Conservation (phyloP, 2,797 vertebrate species). For the Syngnathus acus region DNA sequence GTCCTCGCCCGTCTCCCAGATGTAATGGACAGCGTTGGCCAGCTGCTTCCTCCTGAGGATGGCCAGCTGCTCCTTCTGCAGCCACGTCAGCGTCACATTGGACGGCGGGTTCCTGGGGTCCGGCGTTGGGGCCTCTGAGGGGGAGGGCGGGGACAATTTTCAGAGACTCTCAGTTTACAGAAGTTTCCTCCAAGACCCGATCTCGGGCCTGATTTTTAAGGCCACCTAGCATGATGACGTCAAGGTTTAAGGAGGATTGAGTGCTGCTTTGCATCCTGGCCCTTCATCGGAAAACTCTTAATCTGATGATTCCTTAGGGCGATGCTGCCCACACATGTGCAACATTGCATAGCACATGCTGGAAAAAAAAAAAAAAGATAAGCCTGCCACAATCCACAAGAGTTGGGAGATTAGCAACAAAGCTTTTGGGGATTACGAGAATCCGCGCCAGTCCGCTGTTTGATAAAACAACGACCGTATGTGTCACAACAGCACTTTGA, state of each 20-base stretch:
- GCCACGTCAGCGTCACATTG: conserved; percentile 57
- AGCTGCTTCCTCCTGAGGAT: conserved; percentile 52
- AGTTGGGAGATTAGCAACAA: conserved; percentile 53
- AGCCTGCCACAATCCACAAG: conserved; percentile 31
- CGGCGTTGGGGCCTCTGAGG: conserved; percentile 58
- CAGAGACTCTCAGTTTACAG: no score
- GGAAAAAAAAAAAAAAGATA: conserved; percentile 33
- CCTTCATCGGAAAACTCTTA: background rate
- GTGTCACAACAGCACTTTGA: background rate
- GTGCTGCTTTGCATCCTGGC: background rate
- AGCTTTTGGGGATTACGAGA: conserved; percentile 46
- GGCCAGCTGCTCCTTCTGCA: conserved; percentile 60
- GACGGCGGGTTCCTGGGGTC: conserved; percentile 43
- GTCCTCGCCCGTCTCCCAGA: conserved; percentile 83
- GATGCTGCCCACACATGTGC: background rate
- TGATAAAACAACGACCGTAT: background rate
- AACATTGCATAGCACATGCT: conserved; percentile 24
- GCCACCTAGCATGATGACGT: background rate
- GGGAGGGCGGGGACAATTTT: background rate
- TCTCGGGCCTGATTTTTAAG: background rate
- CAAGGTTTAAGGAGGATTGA: background rate
- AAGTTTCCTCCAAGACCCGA: background rate
- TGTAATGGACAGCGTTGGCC: conserved; percentile 77
- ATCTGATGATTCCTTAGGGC: background rate
- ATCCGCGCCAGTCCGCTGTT: conserved; percentile 8